Conservation (phyloP, 2,797 vertebrate genomes). For the Rhynchonycteris naso region DNA sequence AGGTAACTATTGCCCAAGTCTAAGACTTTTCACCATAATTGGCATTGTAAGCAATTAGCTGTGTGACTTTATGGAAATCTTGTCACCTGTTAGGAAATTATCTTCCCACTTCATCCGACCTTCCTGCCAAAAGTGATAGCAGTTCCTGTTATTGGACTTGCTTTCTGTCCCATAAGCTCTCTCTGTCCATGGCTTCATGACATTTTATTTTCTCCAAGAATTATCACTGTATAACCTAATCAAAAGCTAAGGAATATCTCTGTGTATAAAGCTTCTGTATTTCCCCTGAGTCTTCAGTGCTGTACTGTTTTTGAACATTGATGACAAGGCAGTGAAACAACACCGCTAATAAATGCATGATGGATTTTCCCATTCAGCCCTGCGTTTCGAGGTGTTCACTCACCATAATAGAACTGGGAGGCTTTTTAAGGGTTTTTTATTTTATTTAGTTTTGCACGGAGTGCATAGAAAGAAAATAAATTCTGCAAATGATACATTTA, state of each 20-base stretch:
- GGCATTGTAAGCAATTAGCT: slow-evolving; percentile 59
- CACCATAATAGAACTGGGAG: background rate
- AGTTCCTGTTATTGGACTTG: slow-evolving; percentile 59
- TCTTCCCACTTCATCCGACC: slow-evolving; percentile 40
- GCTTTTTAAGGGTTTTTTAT: background rate
- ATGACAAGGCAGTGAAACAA: slow-evolving; percentile 58
- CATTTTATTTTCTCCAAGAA: slow-evolving; percentile 69
- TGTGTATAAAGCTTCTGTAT: slow-evolving; percentile 42
- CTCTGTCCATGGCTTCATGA: slow-evolving; percentile 52
- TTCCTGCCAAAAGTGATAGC: slow-evolving; percentile 46
- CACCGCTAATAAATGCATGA: slow-evolving; percentile 54
- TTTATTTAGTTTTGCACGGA: slow-evolving; percentile 22
- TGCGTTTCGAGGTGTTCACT: slow-evolving; percentile 36
- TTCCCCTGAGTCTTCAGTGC: slow-evolving; percentile 52
- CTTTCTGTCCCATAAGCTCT: slow-evolving; percentile 52
- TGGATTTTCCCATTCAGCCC: slow-evolving; percentile 38
- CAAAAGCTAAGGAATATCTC: slow-evolving; percentile 62
- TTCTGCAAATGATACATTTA: slow-evolving; percentile 34
- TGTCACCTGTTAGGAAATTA: slow-evolving; percentile 58
- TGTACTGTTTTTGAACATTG: slow-evolving; percentile 41
- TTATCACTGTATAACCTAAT: slow-evolving; percentile 60
- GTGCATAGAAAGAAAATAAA: slow-evolving; percentile 42
- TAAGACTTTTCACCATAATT: slow-evolving; percentile 43
- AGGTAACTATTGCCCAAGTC: background rate
- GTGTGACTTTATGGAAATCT: slow-evolving; percentile 62